Base-by-base conservation (phyloP, 2,113 vertebrate genomes). In the Percopsis transmontana region DNA sequence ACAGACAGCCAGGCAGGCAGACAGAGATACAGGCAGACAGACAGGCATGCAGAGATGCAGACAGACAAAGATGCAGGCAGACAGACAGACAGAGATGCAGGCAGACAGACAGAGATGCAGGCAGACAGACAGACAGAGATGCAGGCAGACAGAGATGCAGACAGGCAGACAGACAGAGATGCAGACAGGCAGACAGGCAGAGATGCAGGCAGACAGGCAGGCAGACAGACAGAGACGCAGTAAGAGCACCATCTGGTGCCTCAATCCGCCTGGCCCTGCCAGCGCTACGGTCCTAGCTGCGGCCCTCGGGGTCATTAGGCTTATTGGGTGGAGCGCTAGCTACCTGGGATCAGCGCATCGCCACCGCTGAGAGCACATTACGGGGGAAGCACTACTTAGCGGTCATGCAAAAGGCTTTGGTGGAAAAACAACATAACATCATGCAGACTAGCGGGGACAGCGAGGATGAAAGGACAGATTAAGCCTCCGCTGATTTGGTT, bases 191-290 rank as follows among this genome's bases (percentile, higher is more conserved):
- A 12, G 39, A 23, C 15, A 18, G 11, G 33, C 11, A 3, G 14
- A n/a, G 2, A n/a, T 24, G 2, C 55, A 39, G 27, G 2, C 55
- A 39, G 27, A 58, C 58, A 61, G 12, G 27, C 27, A 33, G 27
- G 7, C 27, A 33, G 27, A 33, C 76, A 84, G 65, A 80, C 72
- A 85, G 66, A 66, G 68, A 78, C 74, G 50, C 67, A 60, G 61
- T 60, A 76, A 81, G 66, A 76, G 80, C 82, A 88, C 72, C 85
- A 91, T 85, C 82, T 88, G 84, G 82, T 82, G 77, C 73, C 62
- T 66, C 89, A 89, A 88, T 87, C 89, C 65, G 51, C 61, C 73
- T 53, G 81, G 62, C 74, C 60, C 69, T 79, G 80, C 71, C 68
- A 58, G 47, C 48, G 47, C 62, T 58, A 62, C 70, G 68, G 81